Evolutionary conservation across 2,888 invertebrate species (phyloP).

Genomic region (Dichetophora obliterata): DNA sequence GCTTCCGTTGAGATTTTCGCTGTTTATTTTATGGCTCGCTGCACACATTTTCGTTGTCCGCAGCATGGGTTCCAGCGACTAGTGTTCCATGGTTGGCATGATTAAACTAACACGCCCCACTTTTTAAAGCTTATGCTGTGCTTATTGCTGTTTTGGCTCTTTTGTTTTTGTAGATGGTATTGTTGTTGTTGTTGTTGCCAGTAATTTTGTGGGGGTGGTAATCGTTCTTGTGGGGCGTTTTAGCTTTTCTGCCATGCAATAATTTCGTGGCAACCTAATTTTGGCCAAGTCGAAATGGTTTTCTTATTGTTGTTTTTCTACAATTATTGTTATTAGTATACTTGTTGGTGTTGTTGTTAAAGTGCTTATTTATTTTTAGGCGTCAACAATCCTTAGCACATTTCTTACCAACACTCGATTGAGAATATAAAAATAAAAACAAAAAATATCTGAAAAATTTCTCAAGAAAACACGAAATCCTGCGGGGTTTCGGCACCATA

Average conservation of each 20-base stretch:
- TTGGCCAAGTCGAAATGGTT: constrained; percentile 21
- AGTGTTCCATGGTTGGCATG: not conserved
- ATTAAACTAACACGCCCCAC: constrained; percentile 3
- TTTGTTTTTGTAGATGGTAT: not conserved
- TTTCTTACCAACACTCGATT: not conserved
- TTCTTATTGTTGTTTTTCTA: constrained; percentile 8
- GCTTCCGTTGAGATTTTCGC: constrained; percentile 31
- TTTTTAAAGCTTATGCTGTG: not conserved
- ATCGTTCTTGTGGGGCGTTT: constrained; percentile 18
- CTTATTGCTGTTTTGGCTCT: not conserved
- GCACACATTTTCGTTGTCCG: not conserved
- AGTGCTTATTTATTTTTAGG: not conserved
- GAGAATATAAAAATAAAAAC: constrained; percentile 13
- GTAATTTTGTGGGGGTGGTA: constrained; percentile 24
- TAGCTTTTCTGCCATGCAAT: not conserved
- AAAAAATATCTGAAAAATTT: not conserved
- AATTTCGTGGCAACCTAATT: constrained; percentile 23
- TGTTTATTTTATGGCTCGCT: constrained; percentile 31
- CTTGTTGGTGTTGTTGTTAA: constrained; percentile 1
- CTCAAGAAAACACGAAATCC: not conserved
- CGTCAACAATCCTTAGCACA: constrained; percentile 8
- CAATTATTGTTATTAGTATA: constrained; percentile 18
- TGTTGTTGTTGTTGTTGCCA: not conserved
- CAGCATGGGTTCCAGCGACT: not conserved
- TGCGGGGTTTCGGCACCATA: constrained; percentile 4